These are phyloP conservation scores for Megastigmus dorsalis DNA, from an alignment of 2,888 invertebrate species.

Conservation along the genomic window DNA sequence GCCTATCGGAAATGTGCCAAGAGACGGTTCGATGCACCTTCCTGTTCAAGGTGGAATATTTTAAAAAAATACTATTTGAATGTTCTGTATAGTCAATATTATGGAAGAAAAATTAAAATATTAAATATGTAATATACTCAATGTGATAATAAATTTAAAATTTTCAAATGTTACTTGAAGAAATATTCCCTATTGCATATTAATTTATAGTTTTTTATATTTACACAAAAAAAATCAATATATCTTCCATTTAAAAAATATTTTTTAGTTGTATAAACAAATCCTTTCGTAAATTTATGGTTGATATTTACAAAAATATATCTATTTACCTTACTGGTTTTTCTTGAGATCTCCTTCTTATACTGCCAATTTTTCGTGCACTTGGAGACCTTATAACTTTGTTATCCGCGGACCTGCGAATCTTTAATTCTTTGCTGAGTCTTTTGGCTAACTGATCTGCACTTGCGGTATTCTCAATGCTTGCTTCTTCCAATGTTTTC, in stretches of 20 bases:
- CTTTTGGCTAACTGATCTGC: constrained; percentile 84
- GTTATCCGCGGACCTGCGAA: constrained; percentile 81
- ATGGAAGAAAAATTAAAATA: too few relatives aligned
- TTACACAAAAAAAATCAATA: too few relatives aligned
- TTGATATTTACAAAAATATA: neutral
- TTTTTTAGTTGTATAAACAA: too few relatives aligned
- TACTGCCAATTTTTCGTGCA: constrained; percentile 86
- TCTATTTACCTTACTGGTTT: constrained; percentile 66
- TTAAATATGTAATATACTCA: too few relatives aligned
- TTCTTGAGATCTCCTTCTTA: constrained; percentile 84
- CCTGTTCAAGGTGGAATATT: constrained; percentile 62
- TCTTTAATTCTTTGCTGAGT: constrained; percentile 84
- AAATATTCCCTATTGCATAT: too few relatives aligned
- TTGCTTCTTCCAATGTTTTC: constrained; percentile 83
- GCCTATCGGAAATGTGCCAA: constrained; percentile 77
- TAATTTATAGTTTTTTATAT: too few relatives aligned
- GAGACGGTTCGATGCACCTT: constrained; percentile 78
- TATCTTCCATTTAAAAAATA: too few relatives aligned
- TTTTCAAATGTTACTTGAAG: too few relatives aligned
- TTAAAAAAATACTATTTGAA: too few relatives aligned
- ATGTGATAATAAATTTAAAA: too few relatives aligned
- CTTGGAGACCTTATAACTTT: constrained; percentile 87
- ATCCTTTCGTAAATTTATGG: neutral
- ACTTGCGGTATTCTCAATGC: constrained; percentile 79
- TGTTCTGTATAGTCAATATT: too few relatives aligned